Conservation (phyloP, 2,113 vertebrate species). For the Reinhardtius hippoglossoides region DNA sequence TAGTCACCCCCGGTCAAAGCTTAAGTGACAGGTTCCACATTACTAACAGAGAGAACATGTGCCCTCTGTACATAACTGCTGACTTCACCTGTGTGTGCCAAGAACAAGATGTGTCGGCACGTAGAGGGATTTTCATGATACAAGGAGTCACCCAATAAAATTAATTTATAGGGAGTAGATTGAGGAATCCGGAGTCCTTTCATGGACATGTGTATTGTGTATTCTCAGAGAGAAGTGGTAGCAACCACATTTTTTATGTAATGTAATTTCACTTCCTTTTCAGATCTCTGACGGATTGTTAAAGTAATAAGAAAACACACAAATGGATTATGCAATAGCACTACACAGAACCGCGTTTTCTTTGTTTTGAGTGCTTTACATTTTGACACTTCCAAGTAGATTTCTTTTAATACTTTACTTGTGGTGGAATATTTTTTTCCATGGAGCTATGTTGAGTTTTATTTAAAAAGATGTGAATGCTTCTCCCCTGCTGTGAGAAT, state of each 20-base stretch:
- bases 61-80: conserved; percentile 16
- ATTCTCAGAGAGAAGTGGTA: not conserved
- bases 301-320: too few species aligned
- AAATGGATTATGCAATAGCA: too few species aligned
- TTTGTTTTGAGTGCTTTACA: too few species aligned
- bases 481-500: not conserved
- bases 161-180: conserved; percentile 1
- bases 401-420: not conserved
- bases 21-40: conserved; percentile 58
- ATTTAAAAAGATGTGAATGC: not conserved
- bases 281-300: too few species aligned
- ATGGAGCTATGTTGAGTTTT: not conserved
- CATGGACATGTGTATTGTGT: not conserved
- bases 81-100: conserved; percentile 12
- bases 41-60: conserved; percentile 41
- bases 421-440: not conserved
- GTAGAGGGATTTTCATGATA: conserved; percentile 3
- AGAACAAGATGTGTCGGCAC: conserved; percentile 39
- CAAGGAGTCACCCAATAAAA: conserved; percentile 10
- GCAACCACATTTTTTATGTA: not conserved
- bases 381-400: too few species aligned
- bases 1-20: conserved; percentile 66
- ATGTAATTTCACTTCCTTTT: not conserved
- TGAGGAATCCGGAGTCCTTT: not conserved
- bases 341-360: too few species aligned